Conservation (phyloP, 2,888 invertebrate species). For the Platycnemis pennipes region DNA sequence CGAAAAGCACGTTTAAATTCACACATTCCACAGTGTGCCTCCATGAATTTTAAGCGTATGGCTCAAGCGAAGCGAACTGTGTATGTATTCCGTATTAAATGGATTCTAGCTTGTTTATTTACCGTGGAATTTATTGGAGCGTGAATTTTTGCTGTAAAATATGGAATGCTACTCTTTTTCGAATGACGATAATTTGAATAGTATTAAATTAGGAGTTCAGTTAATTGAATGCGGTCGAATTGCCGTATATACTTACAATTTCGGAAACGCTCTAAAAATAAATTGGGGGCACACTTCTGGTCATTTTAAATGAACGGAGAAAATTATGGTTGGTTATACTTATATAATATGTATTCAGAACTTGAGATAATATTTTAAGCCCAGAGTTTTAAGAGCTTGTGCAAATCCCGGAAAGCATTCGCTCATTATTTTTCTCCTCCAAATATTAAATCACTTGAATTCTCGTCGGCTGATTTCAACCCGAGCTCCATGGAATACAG, state of each 20-base stretch:
- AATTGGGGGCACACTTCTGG: not conserved
- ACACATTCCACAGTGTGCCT: not conserved
- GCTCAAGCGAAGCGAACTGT: not conserved
- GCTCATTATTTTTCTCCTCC: not conserved
- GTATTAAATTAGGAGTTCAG: not conserved
- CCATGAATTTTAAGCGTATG: not conserved
- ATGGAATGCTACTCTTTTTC: not conserved
- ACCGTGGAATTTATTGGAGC: conserved; percentile 8
- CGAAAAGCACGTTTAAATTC: not conserved
- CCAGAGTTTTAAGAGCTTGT: not conserved
- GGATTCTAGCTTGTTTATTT: not conserved
- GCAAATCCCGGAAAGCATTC: not conserved
- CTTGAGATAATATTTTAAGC: not conserved
- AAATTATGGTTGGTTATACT: not conserved
- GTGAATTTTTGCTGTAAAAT: conserved; percentile 20
- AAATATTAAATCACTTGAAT: not conserved
- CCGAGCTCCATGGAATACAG: not conserved
- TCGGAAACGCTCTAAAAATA: not conserved
- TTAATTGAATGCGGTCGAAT: not conserved
- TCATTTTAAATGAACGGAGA: not conserved
- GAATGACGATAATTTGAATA: not conserved
- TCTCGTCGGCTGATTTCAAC: not conserved
- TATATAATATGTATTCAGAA: not conserved
- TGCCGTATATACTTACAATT: not conserved
- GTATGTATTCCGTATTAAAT: not conserved